These are phyloP conservation scores for Apodemia hepburni DNA, from an alignment of 2,888 invertebrate genomes.

Conservation along the genomic window DNA sequence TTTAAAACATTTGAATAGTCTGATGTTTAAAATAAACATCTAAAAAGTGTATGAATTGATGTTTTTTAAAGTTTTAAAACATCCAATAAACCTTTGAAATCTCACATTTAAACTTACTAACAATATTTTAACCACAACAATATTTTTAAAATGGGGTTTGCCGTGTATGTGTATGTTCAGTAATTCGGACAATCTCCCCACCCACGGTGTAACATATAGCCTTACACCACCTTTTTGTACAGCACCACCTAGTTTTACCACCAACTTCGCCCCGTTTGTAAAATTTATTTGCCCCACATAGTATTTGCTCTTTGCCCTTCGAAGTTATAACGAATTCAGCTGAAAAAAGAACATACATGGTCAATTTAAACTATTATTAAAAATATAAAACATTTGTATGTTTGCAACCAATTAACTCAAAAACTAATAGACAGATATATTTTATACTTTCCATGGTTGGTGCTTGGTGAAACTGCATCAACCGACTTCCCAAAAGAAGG, in stretches of 20 bases:
- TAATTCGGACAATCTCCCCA: slow-evolving; percentile 25
- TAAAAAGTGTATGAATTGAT: too few species aligned
- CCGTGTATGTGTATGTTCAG: slow-evolving; percentile 23
- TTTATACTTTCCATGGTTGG: too few species aligned
- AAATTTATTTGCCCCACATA: slow-evolving; percentile 39
- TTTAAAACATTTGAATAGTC: too few species aligned
- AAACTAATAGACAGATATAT: too few species aligned
- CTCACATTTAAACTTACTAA: background rate
- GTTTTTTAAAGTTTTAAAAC: too few species aligned
- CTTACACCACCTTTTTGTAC: slow-evolving; percentile 37
- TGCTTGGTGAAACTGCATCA: too few species aligned
- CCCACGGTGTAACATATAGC: slow-evolving; percentile 37
- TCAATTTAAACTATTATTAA: background rate
- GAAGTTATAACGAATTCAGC: slow-evolving; percentile 35
- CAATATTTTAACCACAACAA: background rate
- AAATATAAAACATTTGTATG: too few species aligned
- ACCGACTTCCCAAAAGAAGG: too few species aligned
- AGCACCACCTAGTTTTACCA: slow-evolving; percentile 37
- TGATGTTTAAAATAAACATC: too few species aligned
- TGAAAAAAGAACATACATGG: slow-evolving; percentile 27
- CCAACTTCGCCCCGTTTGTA: slow-evolving; percentile 34
- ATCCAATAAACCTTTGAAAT: background rate
- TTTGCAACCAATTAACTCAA: too few species aligned
- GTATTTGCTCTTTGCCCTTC: slow-evolving; percentile 37
- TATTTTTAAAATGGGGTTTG: background rate